A percentile compares a stretch with the other conserved stretches of the same genome.
Evolutionary conservation across 2,888 invertebrate species (phyloP).

Genomic region (Mesorhabditis spiculigera): DNA sequence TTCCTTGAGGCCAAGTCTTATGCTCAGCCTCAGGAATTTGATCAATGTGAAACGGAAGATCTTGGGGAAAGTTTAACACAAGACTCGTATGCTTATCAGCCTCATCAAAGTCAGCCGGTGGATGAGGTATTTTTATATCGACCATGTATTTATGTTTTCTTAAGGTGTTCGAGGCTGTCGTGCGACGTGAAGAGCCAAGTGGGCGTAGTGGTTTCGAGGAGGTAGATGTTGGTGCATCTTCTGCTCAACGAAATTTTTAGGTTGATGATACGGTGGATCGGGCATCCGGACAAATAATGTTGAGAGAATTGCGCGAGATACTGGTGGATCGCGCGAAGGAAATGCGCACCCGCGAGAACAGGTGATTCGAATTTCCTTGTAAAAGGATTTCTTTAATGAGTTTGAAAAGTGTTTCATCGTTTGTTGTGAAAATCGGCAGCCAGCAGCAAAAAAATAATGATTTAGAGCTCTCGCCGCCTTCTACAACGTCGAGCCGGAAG

Average conservation of each 20-base stretch:
- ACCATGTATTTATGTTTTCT: too few relatives aligned
- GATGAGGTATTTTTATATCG: neutral
- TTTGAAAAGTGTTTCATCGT: too few relatives aligned
- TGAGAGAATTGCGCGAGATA: neutral
- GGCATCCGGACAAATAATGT: neutral
- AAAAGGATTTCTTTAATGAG: too few relatives aligned
- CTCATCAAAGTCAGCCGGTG: neutral
- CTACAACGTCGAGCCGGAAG: neutral
- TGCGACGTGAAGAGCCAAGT: too few relatives aligned
- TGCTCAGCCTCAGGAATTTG: neutral
- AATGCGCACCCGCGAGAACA: neutral
- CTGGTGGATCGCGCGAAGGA: neutral
- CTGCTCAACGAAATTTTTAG: neutral
- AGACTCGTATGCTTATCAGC: neutral
- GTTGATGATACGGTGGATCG: neutral
- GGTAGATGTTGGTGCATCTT: too few relatives aligned
- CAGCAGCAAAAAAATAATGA: neutral
- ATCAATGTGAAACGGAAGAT: neutral
- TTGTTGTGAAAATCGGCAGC: too few relatives aligned
- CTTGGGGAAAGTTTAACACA: neutral
- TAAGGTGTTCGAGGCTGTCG: too few relatives aligned
- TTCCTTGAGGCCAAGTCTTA: too few relatives aligned
- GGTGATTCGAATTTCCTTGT: neutral
- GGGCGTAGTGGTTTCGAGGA: too few relatives aligned
- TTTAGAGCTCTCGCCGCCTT: conserved; percentile 6